These are phyloP conservation scores for Chaunax sp. DNA, from an alignment of 2,797 vertebrate species.

Conservation along the genomic window DNA sequence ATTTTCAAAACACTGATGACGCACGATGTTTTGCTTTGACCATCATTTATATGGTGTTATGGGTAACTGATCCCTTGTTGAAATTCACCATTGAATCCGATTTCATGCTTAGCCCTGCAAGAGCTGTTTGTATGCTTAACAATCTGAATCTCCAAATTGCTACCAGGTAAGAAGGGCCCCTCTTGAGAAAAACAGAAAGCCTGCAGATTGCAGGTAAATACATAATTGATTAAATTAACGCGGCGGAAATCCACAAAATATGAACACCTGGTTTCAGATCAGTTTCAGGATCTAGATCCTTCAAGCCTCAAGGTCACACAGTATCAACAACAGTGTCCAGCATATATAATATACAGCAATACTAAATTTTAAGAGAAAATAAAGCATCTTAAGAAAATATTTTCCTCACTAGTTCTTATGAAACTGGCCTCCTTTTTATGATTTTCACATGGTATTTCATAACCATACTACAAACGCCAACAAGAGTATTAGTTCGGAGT, in stretches of 20 bases:
- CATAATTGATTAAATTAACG: constrained; percentile 59
- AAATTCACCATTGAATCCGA: constrained; percentile 25
- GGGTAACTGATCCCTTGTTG: constrained; percentile 23
- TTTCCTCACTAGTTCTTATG: constrained; percentile 13
- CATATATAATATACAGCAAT: not conserved
- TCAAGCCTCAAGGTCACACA: constrained; percentile 7
- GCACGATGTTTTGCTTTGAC: constrained; percentile 2
- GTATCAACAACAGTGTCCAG: constrained; percentile 16
- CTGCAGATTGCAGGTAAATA: constrained; percentile 53
- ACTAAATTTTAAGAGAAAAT: too few species aligned
- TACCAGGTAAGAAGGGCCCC: constrained; percentile 41
- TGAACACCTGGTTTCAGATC: constrained; percentile 42
- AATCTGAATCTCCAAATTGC: constrained; percentile 51
- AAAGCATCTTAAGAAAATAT: constrained; percentile 5
- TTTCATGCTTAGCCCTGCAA: constrained; percentile 36
- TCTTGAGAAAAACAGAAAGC: constrained; percentile 15
- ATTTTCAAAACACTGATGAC: constrained; percentile 3
- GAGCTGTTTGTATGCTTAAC: constrained; percentile 36
- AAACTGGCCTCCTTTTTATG: not conserved
- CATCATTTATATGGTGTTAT: not conserved
- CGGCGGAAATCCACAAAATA: constrained; percentile 53
- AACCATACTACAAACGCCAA: not conserved
- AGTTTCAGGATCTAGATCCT: constrained; percentile 25
- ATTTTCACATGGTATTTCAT: not conserved
- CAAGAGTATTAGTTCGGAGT: not conserved